phyloP scores from a whole-genome alignment of 1,140 invertebrate genomes.

The Heliconius eleuchia region DNA sequence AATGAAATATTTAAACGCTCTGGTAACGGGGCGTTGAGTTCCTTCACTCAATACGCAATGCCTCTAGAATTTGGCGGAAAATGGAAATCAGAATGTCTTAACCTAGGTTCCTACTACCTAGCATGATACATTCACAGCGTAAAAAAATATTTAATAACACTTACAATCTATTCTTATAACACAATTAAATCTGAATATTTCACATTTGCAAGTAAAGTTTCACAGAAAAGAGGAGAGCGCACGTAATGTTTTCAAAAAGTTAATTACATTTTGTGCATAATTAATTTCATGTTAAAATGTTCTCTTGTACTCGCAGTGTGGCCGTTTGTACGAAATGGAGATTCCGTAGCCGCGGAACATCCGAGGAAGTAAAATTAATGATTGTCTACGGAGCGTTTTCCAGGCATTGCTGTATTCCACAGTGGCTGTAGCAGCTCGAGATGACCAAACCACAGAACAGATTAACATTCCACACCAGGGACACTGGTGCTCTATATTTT shows the following conservation, averaged over 20 bases:
- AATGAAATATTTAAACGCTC: too few relatives aligned
- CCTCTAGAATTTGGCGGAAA: too few relatives aligned
- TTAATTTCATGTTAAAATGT: conserved; percentile 10
- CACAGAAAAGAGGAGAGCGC: not conserved
- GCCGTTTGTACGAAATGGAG: not conserved
- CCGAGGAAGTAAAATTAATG: not conserved
- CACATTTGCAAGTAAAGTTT: not conserved
- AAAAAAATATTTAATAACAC: not conserved
- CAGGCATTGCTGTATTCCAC: not conserved
- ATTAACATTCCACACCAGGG: not conserved
- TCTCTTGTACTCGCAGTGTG: not conserved
- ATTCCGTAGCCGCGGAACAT: not conserved
- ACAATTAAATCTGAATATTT: not conserved
- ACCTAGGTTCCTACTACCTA: too few relatives aligned
- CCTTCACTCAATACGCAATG: too few relatives aligned
- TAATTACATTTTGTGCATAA: conserved; percentile 10
- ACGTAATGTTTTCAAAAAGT: conserved; percentile 11
- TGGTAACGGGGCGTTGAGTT: too few relatives aligned
- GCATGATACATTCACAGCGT: too few relatives aligned
- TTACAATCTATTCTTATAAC: not conserved
- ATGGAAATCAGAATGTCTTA: too few relatives aligned
- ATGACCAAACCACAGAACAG: not conserved
- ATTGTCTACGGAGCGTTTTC: not conserved
- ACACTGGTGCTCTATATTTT: not conserved
- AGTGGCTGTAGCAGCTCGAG: not conserved